These are phyloP conservation scores for Orchestia grillus DNA, from an alignment of 1,140 invertebrate genomes.

Conservation along the genomic window DNA sequence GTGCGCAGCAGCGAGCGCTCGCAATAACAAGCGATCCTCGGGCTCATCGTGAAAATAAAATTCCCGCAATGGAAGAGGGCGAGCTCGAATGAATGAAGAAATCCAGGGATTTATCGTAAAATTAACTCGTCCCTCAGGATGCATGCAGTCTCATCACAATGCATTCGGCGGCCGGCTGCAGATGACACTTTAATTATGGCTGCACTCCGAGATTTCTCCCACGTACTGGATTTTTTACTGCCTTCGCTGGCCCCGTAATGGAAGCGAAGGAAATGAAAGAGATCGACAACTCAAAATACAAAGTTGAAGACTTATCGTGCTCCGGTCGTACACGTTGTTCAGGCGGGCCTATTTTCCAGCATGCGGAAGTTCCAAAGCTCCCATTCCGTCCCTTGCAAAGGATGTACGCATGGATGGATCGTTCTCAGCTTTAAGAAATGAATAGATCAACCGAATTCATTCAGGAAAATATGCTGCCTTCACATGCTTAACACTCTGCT, in stretches of 20 bases:
- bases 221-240: constrained; percentile 20
- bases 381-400: background rate
- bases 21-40: background rate
- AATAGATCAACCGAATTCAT: background rate
- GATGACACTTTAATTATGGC: constrained; percentile 50
- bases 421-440: background rate
- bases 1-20: too few species aligned
- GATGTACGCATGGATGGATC: background rate
- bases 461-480: background rate
- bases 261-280: background rate
- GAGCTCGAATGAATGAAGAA: background rate
- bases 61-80: too few species aligned
- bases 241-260: background rate
- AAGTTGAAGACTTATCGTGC: background rate
- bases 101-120: background rate
- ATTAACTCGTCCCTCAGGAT: background rate
- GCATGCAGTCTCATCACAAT: constrained; percentile 37
- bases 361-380: too few species aligned
- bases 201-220: constrained; percentile 31
- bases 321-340: background rate
- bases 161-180: constrained; percentile 19
- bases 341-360: background rate
- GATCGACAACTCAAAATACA: constrained; percentile 2
- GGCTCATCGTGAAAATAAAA: background rate
- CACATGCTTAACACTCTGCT: too few species aligned